These are phyloP conservation scores for Myocastor coypus DNA, from an alignment of 2,113 vertebrate genomes.

Conservation along the genomic window DNA sequence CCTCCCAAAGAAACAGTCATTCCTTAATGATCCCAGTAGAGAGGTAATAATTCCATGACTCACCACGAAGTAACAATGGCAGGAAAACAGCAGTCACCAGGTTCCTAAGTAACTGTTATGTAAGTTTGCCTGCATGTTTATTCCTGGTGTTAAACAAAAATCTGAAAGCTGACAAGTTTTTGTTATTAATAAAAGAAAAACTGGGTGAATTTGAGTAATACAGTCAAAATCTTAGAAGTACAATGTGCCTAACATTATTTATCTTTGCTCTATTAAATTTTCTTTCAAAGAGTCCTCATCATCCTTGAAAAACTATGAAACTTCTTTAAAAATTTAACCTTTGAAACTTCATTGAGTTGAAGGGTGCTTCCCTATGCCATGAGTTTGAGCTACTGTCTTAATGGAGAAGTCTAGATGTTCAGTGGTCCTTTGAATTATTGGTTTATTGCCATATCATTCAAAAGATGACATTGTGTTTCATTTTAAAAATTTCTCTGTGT, in stretches of 20 bases:
- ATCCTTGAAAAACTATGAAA: neutral
- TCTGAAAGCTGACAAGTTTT: neutral
- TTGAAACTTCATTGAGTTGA: conserved; percentile 58
- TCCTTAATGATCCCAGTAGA: neutral
- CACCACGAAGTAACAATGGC: neutral
- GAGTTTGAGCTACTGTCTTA: conserved; percentile 27
- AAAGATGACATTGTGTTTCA: conserved; percentile 67
- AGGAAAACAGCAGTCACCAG: neutral
- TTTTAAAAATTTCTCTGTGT: conserved; percentile 73
- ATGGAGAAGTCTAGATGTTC: conserved; percentile 37
- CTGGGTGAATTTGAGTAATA: neutral
- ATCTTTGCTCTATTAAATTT: conserved; percentile 9
- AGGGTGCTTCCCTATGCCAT: conserved; percentile 3
- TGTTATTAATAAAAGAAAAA: neutral
- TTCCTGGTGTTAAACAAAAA: neutral
- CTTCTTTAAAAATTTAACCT: conserved; percentile 52
- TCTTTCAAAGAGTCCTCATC: neutral
- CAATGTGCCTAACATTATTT: neutral
- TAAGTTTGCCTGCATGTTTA: neutral
- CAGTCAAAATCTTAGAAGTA: neutral
- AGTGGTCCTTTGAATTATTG: conserved; percentile 71
- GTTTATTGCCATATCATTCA: conserved; percentile 77
- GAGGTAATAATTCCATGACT: neutral
- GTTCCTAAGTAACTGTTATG: neutral
- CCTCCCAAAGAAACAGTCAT: neutral